Evolutionary conservation across 2,797 vertebrate species (phyloP).

Genomic region (Sebastes iracundus): DNA sequence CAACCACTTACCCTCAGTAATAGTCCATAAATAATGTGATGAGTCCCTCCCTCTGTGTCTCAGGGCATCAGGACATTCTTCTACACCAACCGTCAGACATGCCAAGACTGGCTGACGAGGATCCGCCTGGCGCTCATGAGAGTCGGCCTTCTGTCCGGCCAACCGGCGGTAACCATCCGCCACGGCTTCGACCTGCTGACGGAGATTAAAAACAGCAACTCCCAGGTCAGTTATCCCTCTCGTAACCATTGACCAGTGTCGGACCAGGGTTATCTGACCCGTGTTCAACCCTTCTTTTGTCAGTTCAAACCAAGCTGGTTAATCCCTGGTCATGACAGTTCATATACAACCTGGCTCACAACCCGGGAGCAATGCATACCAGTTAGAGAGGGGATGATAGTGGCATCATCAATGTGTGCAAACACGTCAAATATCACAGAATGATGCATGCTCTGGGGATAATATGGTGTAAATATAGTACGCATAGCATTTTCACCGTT

Average conservation of each 20-base stretch:
- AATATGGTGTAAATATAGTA: no score
- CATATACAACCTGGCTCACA: no score
- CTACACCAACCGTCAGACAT: slow-evolving; percentile 97
- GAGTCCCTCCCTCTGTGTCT: not conserved
- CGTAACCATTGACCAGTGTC: not conserved
- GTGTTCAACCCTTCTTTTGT: no score
- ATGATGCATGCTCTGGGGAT: no score
- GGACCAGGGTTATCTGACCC: no score
- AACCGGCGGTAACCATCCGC: slow-evolving; percentile 95
- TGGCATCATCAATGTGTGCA: no score
- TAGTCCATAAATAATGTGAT: not conserved
- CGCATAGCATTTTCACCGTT: no score
- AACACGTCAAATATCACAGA: no score
- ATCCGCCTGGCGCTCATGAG: slow-evolving; percentile 97
- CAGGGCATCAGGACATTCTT: slow-evolving; percentile 95
- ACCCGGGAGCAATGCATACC: no score
- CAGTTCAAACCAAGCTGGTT: no score
- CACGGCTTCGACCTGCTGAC: slow-evolving; percentile 96
- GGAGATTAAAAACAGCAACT: slow-evolving; percentile 92
- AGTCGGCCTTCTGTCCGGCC: slow-evolving; percentile 95
- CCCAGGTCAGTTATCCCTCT: slow-evolving; percentile 84
- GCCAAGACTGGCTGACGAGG: slow-evolving; percentile 97
- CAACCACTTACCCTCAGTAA: not conserved
- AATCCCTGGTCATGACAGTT: no score
- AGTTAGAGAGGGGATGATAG: no score